Conservation (phyloP, 2,888 invertebrate species). For the Tridacna crocea region DNA sequence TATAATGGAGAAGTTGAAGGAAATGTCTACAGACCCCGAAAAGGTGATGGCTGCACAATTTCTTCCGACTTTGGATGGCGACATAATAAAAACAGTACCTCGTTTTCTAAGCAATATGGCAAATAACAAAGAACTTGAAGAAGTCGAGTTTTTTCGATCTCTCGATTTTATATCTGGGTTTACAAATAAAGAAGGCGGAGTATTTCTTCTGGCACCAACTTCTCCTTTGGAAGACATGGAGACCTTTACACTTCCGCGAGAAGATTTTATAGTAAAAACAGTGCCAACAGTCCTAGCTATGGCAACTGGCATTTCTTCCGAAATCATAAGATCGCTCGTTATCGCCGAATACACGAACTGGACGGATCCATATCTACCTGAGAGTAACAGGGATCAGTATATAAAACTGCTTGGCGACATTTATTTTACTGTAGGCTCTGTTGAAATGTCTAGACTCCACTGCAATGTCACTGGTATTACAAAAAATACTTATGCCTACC, state of each 20-base stretch:
- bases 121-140: neutral
- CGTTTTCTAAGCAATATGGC: neutral
- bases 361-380: conserved; percentile 85
- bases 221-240: conserved; percentile 13
- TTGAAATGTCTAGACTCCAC: conserved; percentile 90
- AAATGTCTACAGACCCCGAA: neutral
- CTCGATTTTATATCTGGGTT: conserved; percentile 93
- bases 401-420: conserved; percentile 97
- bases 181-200: conserved; percentile 88
- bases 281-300: neutral
- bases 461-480: conserved; percentile 86
- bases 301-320: conserved; percentile 5
- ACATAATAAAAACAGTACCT: conserved; percentile 89
- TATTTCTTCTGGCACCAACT: neutral
- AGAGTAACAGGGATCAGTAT: conserved; percentile 94
- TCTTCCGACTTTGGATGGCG: conserved; percentile 94
- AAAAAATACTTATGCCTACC: conserved; percentile 63
- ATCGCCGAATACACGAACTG: conserved; percentile 42
- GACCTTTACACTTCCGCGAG: neutral
- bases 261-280: neutral
- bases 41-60: conserved; percentile 87
- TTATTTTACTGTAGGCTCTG: conserved; percentile 89
- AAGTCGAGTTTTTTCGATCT: conserved; percentile 92
- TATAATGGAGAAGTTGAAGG: conserved; percentile 1
- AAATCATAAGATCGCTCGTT: conserved; percentile 16